Evolutionary conservation across 1,140 invertebrate species (phyloP).

Genomic region (Drosophila tropicalis): DNA sequence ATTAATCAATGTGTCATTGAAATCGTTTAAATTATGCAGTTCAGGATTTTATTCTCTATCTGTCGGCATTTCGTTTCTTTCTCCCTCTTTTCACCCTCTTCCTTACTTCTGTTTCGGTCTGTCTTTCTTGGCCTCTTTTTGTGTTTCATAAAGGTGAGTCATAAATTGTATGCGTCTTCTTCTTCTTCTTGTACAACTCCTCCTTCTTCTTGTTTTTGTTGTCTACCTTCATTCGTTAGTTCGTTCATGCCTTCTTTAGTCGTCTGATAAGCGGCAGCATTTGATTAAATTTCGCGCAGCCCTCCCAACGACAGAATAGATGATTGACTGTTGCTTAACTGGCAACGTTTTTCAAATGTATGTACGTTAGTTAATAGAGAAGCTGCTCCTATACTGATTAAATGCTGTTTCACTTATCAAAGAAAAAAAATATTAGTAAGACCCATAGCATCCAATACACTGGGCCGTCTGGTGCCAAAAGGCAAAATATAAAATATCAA

Average conservation of each 20-base stretch:
- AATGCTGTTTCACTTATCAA: background rate
- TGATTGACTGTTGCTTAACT: slow-evolving; percentile 40
- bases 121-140: slow-evolving; percentile 15
- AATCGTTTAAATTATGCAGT: slow-evolving; percentile 82
- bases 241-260: slow-evolving; percentile 5
- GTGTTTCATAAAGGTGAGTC: slow-evolving; percentile 60
- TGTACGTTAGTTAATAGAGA: slow-evolving; percentile 36
- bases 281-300: slow-evolving; percentile 57
- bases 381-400: slow-evolving; percentile 39
- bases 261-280: slow-evolving; percentile 73
- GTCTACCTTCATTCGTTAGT: slow-evolving; percentile 19
- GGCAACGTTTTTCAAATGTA: slow-evolving; percentile 32
- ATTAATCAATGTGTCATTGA: slow-evolving; percentile 83
- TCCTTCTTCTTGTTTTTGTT: slow-evolving; percentile 22
- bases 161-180: slow-evolving; percentile 59
- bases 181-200: slow-evolving; percentile 16
- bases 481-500: background rate
- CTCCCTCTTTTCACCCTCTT: slow-evolving; percentile 9
- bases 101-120: background rate
- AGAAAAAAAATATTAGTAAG: background rate
- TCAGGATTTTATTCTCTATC: slow-evolving; percentile 58
- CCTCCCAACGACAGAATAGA: slow-evolving; percentile 9
- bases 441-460: background rate
- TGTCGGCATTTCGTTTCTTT: slow-evolving; percentile 65
- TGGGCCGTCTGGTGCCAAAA: slow-evolving; percentile 8